Evolutionary conservation across 2,113 vertebrate genomes (phyloP), one percentile per base, ranked within the genome.

Genomic region (Megaceryle maxima): DNA sequence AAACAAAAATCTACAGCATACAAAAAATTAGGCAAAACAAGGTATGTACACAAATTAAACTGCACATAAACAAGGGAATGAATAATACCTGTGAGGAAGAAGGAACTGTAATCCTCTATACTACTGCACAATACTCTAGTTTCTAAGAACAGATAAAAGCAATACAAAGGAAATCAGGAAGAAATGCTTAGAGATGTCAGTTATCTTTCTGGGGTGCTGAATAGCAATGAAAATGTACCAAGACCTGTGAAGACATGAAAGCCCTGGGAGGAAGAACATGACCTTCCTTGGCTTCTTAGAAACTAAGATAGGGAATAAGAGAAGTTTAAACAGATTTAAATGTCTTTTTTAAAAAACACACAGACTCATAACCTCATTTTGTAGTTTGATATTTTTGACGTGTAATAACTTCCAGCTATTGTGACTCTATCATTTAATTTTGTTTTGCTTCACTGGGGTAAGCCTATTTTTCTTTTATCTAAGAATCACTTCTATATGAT

Each of bases 401-500:
- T 16, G 20, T 39, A 78, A 94, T 87, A 91, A 91, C 87, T 88
- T 87, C 43, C 53, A 91, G 13, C 33, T 72, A 59, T 17, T 72
- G 46, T 28, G 90, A 75, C 28, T 64, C 46, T 72, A 22, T n/a
- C 50, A 74, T 81, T 46, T 74, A 29, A 60, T 78, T 84, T 94
- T 69, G 41, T 39, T 86, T 81, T 57, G 11, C 85, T 96, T 81
- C 74, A 56, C 39, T 48, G 35, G 53, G 73, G 35, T 73, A 84
- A 95, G 60, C 33, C 44, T 56, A 51, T 51, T 91, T 90, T 94
- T 50, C 88, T 87, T 91, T 91, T 84, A 91, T 91, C 80, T 94
- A 92, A 88, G 91, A 91, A 48, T 33, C 60, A 15, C 25, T 91
- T 87, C 81, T 66, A 60, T 72, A 51, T 60, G 77, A 82, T 92